Base-by-base conservation (phyloP, 2,888 invertebrate genomes). In the Danaus chrysippus region DNA sequence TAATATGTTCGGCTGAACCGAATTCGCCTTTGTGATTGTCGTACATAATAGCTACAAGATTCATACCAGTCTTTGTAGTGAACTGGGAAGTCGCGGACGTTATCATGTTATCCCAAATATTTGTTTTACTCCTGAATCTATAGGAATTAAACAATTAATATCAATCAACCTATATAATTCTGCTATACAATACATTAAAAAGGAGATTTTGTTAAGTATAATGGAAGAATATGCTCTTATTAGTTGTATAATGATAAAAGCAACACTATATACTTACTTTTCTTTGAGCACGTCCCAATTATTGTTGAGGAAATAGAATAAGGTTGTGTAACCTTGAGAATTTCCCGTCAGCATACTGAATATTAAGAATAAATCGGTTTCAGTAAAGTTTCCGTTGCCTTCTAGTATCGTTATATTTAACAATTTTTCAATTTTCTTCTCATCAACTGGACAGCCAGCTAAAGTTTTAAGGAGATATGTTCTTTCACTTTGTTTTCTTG, bases 391-490 rank as follows among this genome's bases (percentile, higher is more conserved):
- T 0, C 92, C 93, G 72, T 94, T 94, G 17, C 92, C 92, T 68
- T 94, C 93, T 54, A 96, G 76, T 46, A 96, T 91, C 0, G 95
- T 94, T 8, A 95, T 91, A 71, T 95, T 94, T 42, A 96, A 77
- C 0, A 91, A 72, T 65, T 79, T 81, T 62, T 93, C 92, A 52
- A 96, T 95, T 81, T 95, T 96, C 70, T 89, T 90, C 0, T 93
- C 83, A 59, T 95, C 93, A n/a, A 93, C 92, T 0, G 96, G 95
- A 79, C 96, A 96, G 0, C 96, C 95, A 0, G 96, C 95, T 2
- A 96, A 83, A 0, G 94, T 95, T 82, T 96, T 96, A 56, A 96
- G 80, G 2, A 96, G 89, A 79, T 94, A 96, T 0, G 95, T 95
- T 69, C 96, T 87, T 78, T 96, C 96, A 69, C 93, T 95, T 73